Base-by-base conservation (phyloP, 1,140 invertebrate genomes). In the Ceratina australensis region DNA sequence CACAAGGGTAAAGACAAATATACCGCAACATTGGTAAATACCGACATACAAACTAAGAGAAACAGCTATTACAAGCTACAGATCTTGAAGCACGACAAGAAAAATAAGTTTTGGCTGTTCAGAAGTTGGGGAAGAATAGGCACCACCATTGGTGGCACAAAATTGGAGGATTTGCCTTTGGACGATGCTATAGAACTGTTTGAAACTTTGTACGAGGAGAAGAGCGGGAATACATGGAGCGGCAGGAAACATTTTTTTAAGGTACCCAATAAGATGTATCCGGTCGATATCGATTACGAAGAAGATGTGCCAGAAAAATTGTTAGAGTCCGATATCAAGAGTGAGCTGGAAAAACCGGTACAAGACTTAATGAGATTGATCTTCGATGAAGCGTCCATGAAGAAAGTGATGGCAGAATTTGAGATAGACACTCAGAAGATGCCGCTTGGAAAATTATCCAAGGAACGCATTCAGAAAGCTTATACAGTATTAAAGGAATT, bases 41-140 rank as follows among this genome's bases (percentile, higher is more conserved):
- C 98, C 2, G 97, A 99, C 90, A 94, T 99, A 52, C 95, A 96
- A 75, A 94, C 92, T 13, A 96, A 96, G 65, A 97, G 96, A 86
- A 99, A 99, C 91, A 98, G 97, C 7, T 99, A 94, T 91, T 99
- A 99, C 90, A 99, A 99, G 91, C 80, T 99, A 47, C 98, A 99
- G 91, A 90, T 99, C 50, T 91, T 99, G 16, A 94, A 98, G 89
- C 89, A 94, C 18, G 97, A 99, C 89, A 93, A 90, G 22, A 90
- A 90, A 54, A 93, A 94, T 12, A 94, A 93, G 93, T 98, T 94
- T 90, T 97, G 95, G 94, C 82, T 98, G 15, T 98, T 98, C 89
- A 94, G 97, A 42, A 94, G 97, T 0, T 99, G 98, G 98, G 99
- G 99, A 22, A 94, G 98, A 80, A 98, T 99, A 64, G 98, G 98